Conservation (phyloP, 1,140 invertebrate species). For the Arctopsyche grandis region DNA sequence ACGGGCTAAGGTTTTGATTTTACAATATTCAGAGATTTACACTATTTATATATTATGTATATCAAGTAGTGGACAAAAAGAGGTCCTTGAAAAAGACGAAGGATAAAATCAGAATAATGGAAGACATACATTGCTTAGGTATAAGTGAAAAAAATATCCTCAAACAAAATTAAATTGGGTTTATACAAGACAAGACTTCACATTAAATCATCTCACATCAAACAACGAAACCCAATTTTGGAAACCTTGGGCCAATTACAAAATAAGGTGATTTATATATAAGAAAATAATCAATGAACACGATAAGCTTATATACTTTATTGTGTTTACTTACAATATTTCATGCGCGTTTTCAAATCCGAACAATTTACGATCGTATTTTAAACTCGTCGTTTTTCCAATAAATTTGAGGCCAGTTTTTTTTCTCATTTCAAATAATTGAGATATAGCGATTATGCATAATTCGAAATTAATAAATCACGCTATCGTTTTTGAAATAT, state of each 20-base stretch:
- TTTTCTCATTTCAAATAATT: conserved; percentile 1
- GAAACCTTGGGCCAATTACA: conserved; percentile 13
- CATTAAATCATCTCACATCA: conserved; percentile 3
- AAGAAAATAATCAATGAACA: conserved; percentile 11
- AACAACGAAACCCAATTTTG: neutral
- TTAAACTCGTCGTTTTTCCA: neutral
- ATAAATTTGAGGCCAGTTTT: neutral
- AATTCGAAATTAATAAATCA: conserved; percentile 22
- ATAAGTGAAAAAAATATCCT: neutral
- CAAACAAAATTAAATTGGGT: neutral
- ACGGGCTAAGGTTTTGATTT: too few relatives aligned
- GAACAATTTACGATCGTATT: conserved; percentile 8
- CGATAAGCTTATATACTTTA: neutral
- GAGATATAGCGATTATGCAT: conserved; percentile 25
- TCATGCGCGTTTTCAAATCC: neutral
- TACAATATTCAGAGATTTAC: neutral
- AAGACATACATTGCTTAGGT: too few relatives aligned
- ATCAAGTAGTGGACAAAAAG: neutral
- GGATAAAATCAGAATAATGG: too few relatives aligned
- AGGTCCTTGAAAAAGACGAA: too few relatives aligned
- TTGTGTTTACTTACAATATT: neutral
- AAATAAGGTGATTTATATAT: neutral
- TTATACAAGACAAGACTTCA: neutral
- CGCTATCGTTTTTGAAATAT: neutral
- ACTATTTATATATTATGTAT: neutral